Conservation (phyloP, 1,140 invertebrate genomes). For the Drosophila neocordata region DNA sequence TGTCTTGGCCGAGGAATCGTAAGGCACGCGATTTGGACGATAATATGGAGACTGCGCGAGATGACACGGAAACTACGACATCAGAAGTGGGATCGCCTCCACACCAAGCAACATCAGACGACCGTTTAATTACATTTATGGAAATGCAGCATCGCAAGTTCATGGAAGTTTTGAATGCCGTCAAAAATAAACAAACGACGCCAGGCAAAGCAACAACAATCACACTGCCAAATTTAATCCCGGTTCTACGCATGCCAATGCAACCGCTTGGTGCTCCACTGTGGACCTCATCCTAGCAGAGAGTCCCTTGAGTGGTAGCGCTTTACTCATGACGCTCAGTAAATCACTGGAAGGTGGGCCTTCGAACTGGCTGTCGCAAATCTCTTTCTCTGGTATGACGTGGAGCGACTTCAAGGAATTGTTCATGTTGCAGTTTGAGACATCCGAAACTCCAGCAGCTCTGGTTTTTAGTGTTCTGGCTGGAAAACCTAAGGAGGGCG, state of each 20-base stretch:
- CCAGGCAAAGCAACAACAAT: not conserved
- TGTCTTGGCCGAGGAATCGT: too few species aligned
- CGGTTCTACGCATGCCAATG: not conserved
- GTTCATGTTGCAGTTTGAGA: constrained; percentile 12
- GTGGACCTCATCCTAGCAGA: constrained; percentile 18
- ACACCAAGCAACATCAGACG: too few species aligned
- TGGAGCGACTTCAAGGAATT: constrained; percentile 13
- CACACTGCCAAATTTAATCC: constrained; percentile 11
- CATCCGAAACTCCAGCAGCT: not conserved
- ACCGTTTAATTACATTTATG: too few species aligned
- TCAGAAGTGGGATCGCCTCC: constrained; percentile 25
- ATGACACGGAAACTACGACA: not conserved
- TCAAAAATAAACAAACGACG: constrained; percentile 6
- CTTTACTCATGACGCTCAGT: constrained; percentile 16
- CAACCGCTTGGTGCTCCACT: constrained; percentile 17
- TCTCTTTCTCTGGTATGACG: constrained; percentile 9
- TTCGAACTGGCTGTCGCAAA: constrained; percentile 10
- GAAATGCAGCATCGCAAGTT: constrained; percentile 19
- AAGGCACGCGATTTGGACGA: too few species aligned
- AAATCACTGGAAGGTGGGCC: constrained; percentile 7
- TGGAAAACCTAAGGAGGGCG: constrained; percentile 7
- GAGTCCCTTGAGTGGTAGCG: constrained; percentile 18
- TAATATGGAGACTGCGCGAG: too few species aligned
- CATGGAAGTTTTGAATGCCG: constrained; percentile 3
- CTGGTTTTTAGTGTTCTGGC: constrained; percentile 13